Percentiles rank a stretch among this genome's conserved stretches.
phyloP scores from a whole-genome alignment of 2,797 vertebrate species.

The Sebastes taczanowskii region DNA sequence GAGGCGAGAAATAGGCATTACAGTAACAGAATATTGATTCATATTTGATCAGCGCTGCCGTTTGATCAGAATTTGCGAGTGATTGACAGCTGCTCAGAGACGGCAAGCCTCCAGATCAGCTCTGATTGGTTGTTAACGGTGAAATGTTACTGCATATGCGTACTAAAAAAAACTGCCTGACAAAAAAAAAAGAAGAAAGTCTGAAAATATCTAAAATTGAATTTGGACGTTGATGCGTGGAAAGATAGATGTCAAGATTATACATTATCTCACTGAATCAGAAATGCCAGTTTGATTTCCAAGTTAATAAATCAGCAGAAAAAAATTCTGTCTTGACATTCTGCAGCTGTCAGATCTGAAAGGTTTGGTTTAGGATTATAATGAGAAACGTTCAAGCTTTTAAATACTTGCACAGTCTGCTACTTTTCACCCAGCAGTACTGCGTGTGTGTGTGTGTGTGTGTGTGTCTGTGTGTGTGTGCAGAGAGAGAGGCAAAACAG shows the following conservation, averaged over 20 bases:
- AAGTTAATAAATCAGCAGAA: constrained; percentile 35
- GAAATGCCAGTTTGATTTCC: constrained; percentile 46
- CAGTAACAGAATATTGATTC: no score
- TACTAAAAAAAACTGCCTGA: neutral
- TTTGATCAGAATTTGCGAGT: no score
- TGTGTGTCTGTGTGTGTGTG: neutral
- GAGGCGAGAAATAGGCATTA: rapidly evolving
- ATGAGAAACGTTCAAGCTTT: constrained; percentile 46
- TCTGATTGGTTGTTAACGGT: neutral
- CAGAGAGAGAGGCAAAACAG: neutral
- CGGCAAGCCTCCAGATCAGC: no score
- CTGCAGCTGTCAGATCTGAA: constrained; percentile 45
- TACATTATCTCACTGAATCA: constrained; percentile 45
- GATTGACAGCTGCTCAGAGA: no score
- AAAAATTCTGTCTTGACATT: constrained; percentile 29
- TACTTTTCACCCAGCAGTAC: constrained; percentile 1
- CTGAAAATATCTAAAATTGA: constrained; percentile 21
- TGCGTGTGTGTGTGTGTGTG: neutral
- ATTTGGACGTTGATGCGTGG: constrained; percentile 14
- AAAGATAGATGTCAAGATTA: constrained; percentile 39
- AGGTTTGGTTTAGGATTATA: constrained; percentile 46
- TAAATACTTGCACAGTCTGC: constrained; percentile 33
- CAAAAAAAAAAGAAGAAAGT: neutral
- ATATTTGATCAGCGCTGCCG: no score
- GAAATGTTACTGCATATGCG: neutral